A percentile compares a stretch with the other conserved stretches of the same genome.
Conservation (phyloP, 2,113 vertebrate genomes). For the Fukomys damarensis region DNA sequence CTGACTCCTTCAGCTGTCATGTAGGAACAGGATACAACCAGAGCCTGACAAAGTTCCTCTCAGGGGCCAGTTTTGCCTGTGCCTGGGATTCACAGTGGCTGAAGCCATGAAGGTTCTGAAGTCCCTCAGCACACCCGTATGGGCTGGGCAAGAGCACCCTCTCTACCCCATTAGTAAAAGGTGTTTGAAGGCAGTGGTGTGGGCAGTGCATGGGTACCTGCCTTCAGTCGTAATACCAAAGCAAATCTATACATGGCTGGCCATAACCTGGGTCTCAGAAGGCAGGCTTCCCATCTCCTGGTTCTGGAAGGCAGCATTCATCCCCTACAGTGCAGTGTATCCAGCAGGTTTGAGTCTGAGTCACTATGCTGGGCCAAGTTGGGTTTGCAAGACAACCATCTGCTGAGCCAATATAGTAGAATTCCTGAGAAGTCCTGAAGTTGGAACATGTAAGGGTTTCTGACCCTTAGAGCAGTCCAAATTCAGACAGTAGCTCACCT, state of each 20-base stretch:
- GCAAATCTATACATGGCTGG: too few relatives aligned
- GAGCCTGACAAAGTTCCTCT: not conserved
- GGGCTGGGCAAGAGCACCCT: not conserved
- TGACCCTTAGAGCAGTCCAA: not conserved
- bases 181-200: too few relatives aligned
- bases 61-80: not conserved
- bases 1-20: not conserved
- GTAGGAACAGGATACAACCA: not conserved
- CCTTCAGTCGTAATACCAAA: too few relatives aligned
- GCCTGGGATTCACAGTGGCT: too few relatives aligned
- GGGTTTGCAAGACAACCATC: not conserved
- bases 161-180: not conserved
- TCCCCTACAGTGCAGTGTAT: not conserved
- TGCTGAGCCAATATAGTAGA: not conserved
- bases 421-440: not conserved
- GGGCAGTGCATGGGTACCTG: too few relatives aligned
- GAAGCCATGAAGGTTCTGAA: not conserved
- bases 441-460: not conserved
- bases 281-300: not conserved
- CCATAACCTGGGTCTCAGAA: not conserved
- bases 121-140: not conserved
- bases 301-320: too few relatives aligned
- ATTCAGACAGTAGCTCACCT: not conserved
- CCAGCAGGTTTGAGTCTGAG: not conserved
- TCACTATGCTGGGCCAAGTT: not conserved